Evolutionary conservation across 2,888 invertebrate genomes (phyloP), one percentile per base, ranked within the genome.

Genomic region (Prenolepis imparis): DNA sequence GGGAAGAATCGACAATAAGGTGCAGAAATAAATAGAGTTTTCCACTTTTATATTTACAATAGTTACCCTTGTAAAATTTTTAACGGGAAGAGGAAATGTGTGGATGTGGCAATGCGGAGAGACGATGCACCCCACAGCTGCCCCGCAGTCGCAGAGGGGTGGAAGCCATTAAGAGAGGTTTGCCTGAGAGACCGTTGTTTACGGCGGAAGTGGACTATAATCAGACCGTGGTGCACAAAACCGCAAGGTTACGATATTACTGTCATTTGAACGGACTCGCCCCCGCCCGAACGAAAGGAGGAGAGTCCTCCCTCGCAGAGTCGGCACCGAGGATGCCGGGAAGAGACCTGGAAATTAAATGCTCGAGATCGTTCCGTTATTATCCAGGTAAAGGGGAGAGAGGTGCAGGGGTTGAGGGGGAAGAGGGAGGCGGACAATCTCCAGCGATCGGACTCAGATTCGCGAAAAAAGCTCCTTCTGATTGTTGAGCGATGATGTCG

Each of bases 181-280:
- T 88, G 86, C 86, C 86, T 84, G 90, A 90, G 89, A 90, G 92
- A 90, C 92, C 92, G 93, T 93, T 94, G 93, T 94, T 94, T 93
- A 93, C 91, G 92, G 89, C 92, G 92, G 92, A 93, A 93, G 91
- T 90, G 91, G 92, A 88, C 94, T 94, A 93, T 94, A 94, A 93
- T 94, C 94, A 94, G 92, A 63, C 91, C 89, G 85, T 88, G 92
- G 92, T 92, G 92, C 90, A 92, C 92, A 92, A 93, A 93, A 93
- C 93, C 93, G 86, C 93, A 92, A 93, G 91, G 85, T 91, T 91
- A 84, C 91, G 88, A 92, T 94, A 94, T 94, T 93, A 93, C 93
- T 93, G 93, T 94, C 93, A 94, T 94, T 94, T 93, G 88, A 89
- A 89, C 89, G 88, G 91, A 85, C 87, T 89, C 90, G 88, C 87